Evolutionary conservation across 2,113 vertebrate genomes (phyloP), one percentile per base, ranked within the genome.

Genomic region (Cynopterus brachyotis): DNA sequence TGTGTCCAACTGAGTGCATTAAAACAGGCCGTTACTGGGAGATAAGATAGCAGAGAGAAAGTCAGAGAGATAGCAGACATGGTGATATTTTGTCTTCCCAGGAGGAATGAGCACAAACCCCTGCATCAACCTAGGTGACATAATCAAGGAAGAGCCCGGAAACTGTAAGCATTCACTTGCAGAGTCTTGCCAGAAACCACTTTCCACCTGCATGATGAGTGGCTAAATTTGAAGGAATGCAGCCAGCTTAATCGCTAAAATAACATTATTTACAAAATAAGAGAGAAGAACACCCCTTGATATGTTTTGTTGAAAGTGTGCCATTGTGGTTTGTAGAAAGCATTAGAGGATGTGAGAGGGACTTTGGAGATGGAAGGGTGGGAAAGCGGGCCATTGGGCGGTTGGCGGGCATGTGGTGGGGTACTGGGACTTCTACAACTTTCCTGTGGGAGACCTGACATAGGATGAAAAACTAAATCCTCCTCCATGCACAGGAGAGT

Each of bases 261-360:
- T 16, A 80, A 15, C n/a, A 91, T 9, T 75, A 94, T 73, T 67
- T 79, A 85, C 60, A 94, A 78, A 96, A 55, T 42, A 45, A 88
- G 53, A 94, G 60, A 89, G 75, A 72, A 92, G 95, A 94, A 81
- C 80, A 47, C 13, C 53, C n/a, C 79, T 70, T 66, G 66, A 80
- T 95, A 66, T 16, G 66, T 57, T 91, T 91, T 89, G 28, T 89
- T 83, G 75, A 85, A 70, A 75, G 82, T 40, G 73, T 81, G 67
- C 57, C 59, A 16, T 5, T 57, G 93, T 93, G 94, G 78, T 55
- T 32, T 40, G 57, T 5, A 95, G 88, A 69, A 91, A 42, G 73
- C 42, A 47, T 50, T 50, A 72, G 85, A 66, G 78, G 37, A 57
- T 45, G 59, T 83, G 89, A 50, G n/a, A 50, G 62, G 45, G 62